Evolutionary conservation across 2,797 vertebrate species (phyloP).

Genomic region (Poeciliopsis infans): DNA sequence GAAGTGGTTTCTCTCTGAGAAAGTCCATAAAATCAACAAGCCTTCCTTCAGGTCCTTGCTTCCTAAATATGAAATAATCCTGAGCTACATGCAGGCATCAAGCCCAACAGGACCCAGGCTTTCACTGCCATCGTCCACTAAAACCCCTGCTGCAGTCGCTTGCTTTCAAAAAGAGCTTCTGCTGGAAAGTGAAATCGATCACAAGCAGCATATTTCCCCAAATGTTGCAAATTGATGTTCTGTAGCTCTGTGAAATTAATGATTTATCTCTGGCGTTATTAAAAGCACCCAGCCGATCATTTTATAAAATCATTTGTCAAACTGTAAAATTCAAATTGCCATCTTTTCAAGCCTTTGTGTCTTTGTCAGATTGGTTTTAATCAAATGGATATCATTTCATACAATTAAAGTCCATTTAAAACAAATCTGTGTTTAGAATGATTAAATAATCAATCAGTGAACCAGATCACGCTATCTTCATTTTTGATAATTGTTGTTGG

Average conservation of each 20-base stretch:
- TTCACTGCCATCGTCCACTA: background rate
- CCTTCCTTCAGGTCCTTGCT: background rate
- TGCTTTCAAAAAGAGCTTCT: background rate
- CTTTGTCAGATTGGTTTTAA: background rate
- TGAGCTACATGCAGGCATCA: background rate
- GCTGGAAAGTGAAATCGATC: background rate
- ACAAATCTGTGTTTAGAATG: background rate
- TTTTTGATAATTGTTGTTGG: slow-evolving; percentile 1
- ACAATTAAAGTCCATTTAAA: background rate
- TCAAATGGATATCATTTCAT: background rate
- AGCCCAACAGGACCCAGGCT: background rate
- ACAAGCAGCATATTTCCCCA: background rate
- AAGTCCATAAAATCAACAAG: background rate
- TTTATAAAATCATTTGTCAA: background rate
- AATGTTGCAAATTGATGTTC: background rate
- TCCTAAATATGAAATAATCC: background rate
- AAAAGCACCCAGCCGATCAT: background rate
- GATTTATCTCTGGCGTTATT: background rate
- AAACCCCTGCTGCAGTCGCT: background rate
- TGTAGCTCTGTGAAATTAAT: background rate
- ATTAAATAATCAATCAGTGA: background rate
- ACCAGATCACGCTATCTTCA: background rate
- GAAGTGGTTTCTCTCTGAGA: background rate
- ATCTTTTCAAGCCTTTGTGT: background rate
- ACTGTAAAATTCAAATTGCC: background rate